Conservation (phyloP, 2,113 vertebrate genomes). For the Hypocryptadius cinnamomeus region DNA sequence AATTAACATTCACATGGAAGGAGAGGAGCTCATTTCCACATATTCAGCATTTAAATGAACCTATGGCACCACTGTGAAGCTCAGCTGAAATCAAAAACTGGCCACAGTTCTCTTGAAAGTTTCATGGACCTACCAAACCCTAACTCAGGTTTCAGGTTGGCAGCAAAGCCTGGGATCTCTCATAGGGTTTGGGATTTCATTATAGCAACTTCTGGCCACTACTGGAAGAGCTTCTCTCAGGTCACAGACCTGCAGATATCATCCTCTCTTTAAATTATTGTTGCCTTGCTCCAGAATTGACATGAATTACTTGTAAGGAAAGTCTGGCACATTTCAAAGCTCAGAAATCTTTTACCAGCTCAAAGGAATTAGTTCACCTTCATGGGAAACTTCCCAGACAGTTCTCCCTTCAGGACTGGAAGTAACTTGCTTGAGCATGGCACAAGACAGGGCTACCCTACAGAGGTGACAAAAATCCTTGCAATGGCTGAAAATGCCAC, state of each 20-base stretch:
- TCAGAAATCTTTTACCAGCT: not conserved
- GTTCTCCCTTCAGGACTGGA: not conserved
- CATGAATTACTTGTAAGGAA: not conserved
- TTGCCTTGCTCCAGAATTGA: not conserved
- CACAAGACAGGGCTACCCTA: not conserved
- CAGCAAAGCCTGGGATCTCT: slow-evolving; percentile 4
- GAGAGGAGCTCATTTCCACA: not conserved
- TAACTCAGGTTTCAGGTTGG: slow-evolving; percentile 38
- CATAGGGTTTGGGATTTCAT: slow-evolving; percentile 20
- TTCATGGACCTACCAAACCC: slow-evolving; percentile 15
- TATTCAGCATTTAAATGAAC: slow-evolving; percentile 42
- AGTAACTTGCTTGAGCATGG: not conserved
- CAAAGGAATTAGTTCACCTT: slow-evolving; percentile 2
- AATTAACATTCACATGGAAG: slow-evolving; percentile 51
- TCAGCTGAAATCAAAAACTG: slow-evolving; percentile 46
- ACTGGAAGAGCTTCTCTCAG: not conserved
- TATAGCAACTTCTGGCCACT: not conserved
- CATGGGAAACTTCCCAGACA: not conserved
- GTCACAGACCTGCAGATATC: not conserved
- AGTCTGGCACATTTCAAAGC: not conserved
- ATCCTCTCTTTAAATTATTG: not conserved
- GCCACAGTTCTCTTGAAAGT: slow-evolving; percentile 22
- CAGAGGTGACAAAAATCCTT: not conserved
- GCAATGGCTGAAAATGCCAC: not conserved
- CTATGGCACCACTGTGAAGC: not conserved